Evolutionary conservation across 2,113 vertebrate genomes (phyloP).

Genomic region (Nyctibius bracteatus): DNA sequence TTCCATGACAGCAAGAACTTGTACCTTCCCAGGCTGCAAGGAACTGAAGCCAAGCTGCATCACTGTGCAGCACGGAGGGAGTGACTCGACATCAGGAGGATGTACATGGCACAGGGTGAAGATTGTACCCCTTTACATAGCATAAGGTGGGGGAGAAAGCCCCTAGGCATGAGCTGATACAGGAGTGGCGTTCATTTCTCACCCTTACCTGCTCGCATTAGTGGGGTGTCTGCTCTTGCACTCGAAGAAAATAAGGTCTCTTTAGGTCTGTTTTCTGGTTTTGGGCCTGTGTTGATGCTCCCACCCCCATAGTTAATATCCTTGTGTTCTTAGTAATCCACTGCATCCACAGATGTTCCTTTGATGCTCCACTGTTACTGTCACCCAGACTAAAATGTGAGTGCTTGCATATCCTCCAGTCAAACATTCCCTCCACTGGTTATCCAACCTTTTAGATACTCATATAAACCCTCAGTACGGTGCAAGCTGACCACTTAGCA

Average conservation of each 20-base stretch:
- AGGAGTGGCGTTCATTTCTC: background rate
- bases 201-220: background rate
- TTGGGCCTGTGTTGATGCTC: background rate
- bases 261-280: background rate
- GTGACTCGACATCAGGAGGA: background rate
- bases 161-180: background rate
- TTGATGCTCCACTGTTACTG: background rate
- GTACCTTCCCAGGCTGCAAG: background rate
- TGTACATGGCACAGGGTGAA: fast-evolving
- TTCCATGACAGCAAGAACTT: background rate
- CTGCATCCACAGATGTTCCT: background rate
- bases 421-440: background rate
- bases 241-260: background rate
- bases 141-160: background rate
- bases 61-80: background rate
- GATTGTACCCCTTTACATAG: background rate
- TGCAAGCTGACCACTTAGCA: background rate
- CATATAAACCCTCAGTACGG: background rate
- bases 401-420: background rate
- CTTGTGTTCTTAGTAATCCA: background rate
- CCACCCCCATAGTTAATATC: background rate
- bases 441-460: background rate
- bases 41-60: background rate
- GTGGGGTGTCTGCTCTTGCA: background rate
- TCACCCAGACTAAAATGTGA: background rate